These are phyloP conservation scores for Clanis bilineata DNA, from an alignment of 2,888 invertebrate genomes.

Conservation along the genomic window DNA sequence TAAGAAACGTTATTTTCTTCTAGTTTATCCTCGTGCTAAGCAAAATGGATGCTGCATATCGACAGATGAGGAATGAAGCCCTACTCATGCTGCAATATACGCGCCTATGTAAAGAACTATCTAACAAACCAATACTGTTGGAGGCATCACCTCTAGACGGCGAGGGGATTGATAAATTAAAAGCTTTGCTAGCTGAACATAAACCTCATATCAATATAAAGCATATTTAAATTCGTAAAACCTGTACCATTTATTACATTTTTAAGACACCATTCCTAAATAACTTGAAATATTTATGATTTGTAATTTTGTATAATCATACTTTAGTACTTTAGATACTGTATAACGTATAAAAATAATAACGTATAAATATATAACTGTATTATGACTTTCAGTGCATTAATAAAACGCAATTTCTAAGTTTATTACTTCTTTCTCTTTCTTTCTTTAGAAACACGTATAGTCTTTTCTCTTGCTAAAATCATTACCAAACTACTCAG, in stretches of 20 bases:
- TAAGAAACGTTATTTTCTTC: too few relatives aligned
- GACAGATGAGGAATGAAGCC: conserved; percentile 94
- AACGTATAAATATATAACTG: too few relatives aligned
- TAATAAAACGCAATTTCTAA: neutral
- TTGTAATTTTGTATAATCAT: too few relatives aligned
- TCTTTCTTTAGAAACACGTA: neutral
- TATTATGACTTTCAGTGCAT: neutral
- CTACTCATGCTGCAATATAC: conserved; percentile 90
- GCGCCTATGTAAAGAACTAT: conserved; percentile 86
- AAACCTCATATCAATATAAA: conserved; percentile 2
- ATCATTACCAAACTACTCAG: neutral
- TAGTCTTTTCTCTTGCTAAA: neutral
- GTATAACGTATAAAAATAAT: too few relatives aligned
- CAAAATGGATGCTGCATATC: conserved; percentile 93
- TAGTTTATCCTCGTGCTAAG: conserved; percentile 87
- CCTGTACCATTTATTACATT: too few relatives aligned
- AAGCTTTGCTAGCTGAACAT: conserved; percentile 7
- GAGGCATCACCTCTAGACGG: conserved; percentile 90
- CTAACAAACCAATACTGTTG: conserved; percentile 85
- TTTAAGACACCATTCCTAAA: too few relatives aligned
- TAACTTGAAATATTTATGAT: too few relatives aligned
- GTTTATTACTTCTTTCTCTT: neutral
- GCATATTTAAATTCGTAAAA: neutral
- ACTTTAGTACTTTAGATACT: too few relatives aligned
- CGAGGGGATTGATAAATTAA: conserved; percentile 83